Evolutionary conservation across 2,888 invertebrate species (phyloP).

Genomic region (Ecliptopera silaceata): DNA sequence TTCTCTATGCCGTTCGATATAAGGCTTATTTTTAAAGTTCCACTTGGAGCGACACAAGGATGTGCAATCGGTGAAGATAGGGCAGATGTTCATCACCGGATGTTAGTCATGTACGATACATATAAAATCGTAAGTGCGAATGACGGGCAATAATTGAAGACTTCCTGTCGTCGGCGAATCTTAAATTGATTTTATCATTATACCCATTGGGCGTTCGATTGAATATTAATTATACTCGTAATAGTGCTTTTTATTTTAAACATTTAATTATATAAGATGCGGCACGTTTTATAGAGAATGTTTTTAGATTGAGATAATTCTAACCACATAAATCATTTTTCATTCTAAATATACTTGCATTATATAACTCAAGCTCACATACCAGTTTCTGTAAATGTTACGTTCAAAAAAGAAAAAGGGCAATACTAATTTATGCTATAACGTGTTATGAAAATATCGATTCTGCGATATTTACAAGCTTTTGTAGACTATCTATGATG

Average conservation of each 20-base stretch:
- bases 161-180: constrained; percentile 66
- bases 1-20: neutral
- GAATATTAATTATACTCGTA: constrained; percentile 21
- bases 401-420: neutral
- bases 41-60: neutral
- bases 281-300: neutral
- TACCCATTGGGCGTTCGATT: constrained; percentile 39
- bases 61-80: constrained; percentile 41
- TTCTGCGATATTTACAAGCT: neutral
- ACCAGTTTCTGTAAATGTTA: neutral
- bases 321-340: neutral
- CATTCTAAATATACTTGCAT: neutral
- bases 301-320: neutral
- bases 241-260: neutral
- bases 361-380: neutral
- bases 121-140: constrained; percentile 55
- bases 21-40: neutral
- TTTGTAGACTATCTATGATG: too few species aligned
- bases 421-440: neutral
- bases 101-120: constrained; percentile 69
- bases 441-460: neutral
- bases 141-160: constrained; percentile 73
- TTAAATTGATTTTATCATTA: constrained; percentile 53
- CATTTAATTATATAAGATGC: neutral
- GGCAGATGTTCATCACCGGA: constrained; percentile 74